Percentiles rank a stretch among this genome's conserved stretches.
Evolutionary conservation across 2,888 invertebrate species (phyloP).

Genomic region (Melanostoma mellinum): DNA sequence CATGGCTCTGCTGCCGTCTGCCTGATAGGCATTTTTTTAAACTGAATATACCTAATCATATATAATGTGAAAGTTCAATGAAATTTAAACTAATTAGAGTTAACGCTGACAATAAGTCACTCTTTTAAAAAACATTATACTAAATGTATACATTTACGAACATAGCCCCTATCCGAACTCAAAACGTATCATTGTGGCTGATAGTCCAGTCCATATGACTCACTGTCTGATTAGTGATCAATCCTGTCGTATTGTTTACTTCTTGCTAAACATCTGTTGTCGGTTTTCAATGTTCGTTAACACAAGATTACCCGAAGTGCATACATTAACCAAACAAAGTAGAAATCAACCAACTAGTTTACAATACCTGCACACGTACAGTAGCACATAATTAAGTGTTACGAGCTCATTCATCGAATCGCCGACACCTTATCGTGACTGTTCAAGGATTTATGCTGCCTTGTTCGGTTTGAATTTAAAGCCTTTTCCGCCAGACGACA

Average conservation of each 20-base stretch:
- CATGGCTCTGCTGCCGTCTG: too few species aligned
- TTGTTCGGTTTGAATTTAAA: slow-evolving; percentile 64
- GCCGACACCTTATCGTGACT: slow-evolving; percentile 73
- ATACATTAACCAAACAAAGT: slow-evolving; percentile 17
- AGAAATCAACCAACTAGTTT: background rate
- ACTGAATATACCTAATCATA: too few species aligned
- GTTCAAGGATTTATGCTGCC: slow-evolving; percentile 67
- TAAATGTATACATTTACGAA: too few species aligned
- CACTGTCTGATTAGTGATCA: slow-evolving; percentile 52
- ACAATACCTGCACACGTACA: slow-evolving; percentile 19
- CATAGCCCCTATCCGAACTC: too few species aligned
- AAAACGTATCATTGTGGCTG: slow-evolving; percentile 1
- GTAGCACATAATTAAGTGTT: slow-evolving; percentile 71
- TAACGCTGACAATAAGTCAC: too few species aligned
- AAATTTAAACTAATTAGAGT: too few species aligned
- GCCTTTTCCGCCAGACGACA: slow-evolving; percentile 58
- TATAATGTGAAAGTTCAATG: too few species aligned
- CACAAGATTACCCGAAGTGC: slow-evolving; percentile 32
- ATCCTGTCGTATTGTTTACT: slow-evolving; percentile 45
- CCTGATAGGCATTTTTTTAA: too few species aligned
- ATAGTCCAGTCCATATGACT: slow-evolving; percentile 34
- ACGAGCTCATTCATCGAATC: slow-evolving; percentile 71
- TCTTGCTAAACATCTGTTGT: slow-evolving; percentile 53
- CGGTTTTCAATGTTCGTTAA: slow-evolving; percentile 7
- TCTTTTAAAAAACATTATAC: too few species aligned